phyloP scores from a whole-genome alignment of 1,140 invertebrate genomes.

The Drosophila subobscura region DNA sequence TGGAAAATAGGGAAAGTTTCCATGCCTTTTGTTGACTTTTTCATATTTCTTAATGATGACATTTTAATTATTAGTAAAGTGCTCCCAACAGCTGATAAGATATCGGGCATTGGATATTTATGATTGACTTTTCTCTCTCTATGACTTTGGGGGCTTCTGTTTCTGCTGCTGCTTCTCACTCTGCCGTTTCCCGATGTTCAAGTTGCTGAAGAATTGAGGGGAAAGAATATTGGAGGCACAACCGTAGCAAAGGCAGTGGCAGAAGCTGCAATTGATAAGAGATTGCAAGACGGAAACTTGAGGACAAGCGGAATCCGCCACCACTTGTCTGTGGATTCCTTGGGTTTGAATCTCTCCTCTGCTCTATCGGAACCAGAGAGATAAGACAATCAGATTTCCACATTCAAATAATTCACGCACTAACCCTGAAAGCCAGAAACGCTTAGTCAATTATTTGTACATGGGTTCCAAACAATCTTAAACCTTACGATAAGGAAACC shows the following conservation, averaged over 20 bases:
- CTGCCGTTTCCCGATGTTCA: conserved; percentile 44
- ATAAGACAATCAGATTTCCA: conserved; percentile 16
- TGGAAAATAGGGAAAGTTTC: conserved; percentile 20
- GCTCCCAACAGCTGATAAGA: conserved; percentile 78
- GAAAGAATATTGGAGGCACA: conserved; percentile 5
- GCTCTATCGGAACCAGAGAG: not conserved
- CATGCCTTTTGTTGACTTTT: conserved; percentile 72
- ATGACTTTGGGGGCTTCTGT: conserved; percentile 29
- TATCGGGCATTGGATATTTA: conserved; percentile 77
- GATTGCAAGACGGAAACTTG: conserved; percentile 8
- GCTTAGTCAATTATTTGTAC: conserved; percentile 15
- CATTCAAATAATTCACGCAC: conserved; percentile 10
- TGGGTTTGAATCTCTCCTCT: too few relatives aligned
- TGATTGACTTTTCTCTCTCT: conserved; percentile 23
- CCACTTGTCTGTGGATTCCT: too few relatives aligned
- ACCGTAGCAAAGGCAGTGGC: conserved; percentile 32
- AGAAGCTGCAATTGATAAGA: conserved; percentile 32
- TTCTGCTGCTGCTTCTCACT: conserved; percentile 7
- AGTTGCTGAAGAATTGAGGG: conserved; percentile 28
- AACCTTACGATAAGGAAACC: conserved; percentile 15
- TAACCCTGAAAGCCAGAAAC: conserved; percentile 5
- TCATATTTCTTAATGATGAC: conserved; percentile 82
- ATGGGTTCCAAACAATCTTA: conserved; percentile 21
- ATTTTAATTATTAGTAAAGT: conserved; percentile 83
- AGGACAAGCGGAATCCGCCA: too few relatives aligned